Evolutionary conservation across 2,888 invertebrate genomes (phyloP).

Genomic region (Latheticus oryzae): DNA sequence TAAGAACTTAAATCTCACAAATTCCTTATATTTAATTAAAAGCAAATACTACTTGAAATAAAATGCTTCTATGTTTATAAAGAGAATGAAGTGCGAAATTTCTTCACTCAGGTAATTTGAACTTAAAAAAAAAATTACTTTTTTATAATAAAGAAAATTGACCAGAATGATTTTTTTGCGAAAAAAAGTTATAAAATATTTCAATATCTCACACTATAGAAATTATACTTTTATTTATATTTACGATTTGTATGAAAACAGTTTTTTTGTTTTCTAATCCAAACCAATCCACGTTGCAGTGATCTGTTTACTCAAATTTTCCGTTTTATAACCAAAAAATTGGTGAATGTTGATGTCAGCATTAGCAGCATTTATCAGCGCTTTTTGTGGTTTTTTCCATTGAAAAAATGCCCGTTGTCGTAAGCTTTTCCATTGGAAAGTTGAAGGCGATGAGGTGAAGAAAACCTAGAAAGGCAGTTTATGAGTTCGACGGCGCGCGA

Average conservation of each 20-base stretch:
- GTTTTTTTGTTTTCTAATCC: background rate
- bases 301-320: constrained; percentile 13
- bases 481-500: constrained; percentile 35
- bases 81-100: too few relatives aligned
- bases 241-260: background rate
- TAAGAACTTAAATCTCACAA: background rate
- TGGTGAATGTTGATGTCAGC: constrained; percentile 7
- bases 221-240: too few relatives aligned
- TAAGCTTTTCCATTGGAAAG: constrained; percentile 28
- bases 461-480: constrained; percentile 23
- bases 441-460: constrained; percentile 25
- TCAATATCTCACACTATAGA: too few relatives aligned
- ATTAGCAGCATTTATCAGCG: constrained; percentile 31
- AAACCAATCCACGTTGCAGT: too few relatives aligned
- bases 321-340: constrained; percentile 14
- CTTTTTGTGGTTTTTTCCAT: constrained; percentile 18
- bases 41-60: background rate
- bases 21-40: background rate
- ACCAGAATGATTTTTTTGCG: too few relatives aligned
- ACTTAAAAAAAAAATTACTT: too few relatives aligned
- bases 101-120: too few relatives aligned
- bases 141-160: too few relatives aligned
- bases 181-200: too few relatives aligned
- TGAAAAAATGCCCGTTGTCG: constrained; percentile 14
- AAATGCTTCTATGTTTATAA: too few relatives aligned